Base-by-base conservation (phyloP, 2,113 vertebrate genomes). In the Podarcis raffonei region DNA sequence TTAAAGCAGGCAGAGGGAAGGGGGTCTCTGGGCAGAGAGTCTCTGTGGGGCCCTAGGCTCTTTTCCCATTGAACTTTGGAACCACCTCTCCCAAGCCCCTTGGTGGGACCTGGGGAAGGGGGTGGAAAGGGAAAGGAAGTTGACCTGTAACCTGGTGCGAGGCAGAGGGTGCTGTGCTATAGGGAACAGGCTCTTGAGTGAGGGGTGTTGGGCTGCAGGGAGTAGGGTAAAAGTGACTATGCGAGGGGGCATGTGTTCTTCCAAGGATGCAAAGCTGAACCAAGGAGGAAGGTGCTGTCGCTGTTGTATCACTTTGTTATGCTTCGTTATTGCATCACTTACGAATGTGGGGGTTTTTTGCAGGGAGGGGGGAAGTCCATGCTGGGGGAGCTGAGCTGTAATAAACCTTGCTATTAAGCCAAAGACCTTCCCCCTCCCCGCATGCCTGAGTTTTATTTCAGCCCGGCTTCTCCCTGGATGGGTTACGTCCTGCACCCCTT, bases 291-390 rank as follows among this genome's bases (percentile, higher is more conserved):
- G n/a, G 66, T 53, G 22, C 22, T 59, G 42, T 59, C 37, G 37
- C 65, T 78, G 7, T 84, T 57, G 27, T 57, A 78, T 78, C 59
- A 65, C 22, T 25, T 32, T 87, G 79, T 48, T 82, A n/a, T 59
- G 48, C n/a, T 88, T 88, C 78, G 6, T 76, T 76, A 57, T 78
- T 77, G 78, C 80, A 59, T 59, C 48, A 37, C 53, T 87, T 30
- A 72, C 37, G 16, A 18, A 68, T 57, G 69, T 20, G 42, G 71
- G 8, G 66, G 27, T 42, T 53, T 48, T 72, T 53, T 32, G 13
- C 27, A 2, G 48, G 15, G 71, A 9, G 42, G 42, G 42, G 53
- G 59, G 23, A 9, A 23, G 23, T 15, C 13, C 32, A 27, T 82
- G 81, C 81, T 66, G 42, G 69, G 30, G 69, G 20, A n/a, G 39